A percentile compares a stretch with the other conserved stretches of the same genome.
Conservation (phyloP, 2,113 vertebrate genomes). For the Agelaius phoeniceus region DNA sequence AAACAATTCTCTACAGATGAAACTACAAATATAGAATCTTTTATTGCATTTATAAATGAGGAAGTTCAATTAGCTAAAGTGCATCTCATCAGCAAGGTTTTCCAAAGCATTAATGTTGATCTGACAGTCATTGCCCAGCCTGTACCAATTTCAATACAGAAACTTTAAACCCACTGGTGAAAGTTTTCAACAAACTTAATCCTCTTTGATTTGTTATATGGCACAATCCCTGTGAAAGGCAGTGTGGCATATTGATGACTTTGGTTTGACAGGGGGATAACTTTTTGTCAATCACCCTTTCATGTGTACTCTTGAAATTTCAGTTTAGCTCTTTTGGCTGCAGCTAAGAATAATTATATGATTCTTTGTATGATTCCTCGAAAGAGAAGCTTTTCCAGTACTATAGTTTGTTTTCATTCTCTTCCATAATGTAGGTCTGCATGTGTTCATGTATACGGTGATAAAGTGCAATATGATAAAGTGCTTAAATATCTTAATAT, state of each 20-base stretch:
- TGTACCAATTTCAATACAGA: neutral
- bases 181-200: neutral
- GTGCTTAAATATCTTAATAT: neutral
- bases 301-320: neutral
- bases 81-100: neutral
- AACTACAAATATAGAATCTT: neutral
- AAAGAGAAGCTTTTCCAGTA: neutral
- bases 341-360: neutral
- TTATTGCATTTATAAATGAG: neutral
- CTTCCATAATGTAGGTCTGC: neutral
- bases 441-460: neutral
- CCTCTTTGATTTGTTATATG: neutral
- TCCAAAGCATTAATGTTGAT: neutral
- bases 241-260: neutral
- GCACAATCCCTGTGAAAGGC: neutral
- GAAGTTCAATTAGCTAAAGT: neutral
- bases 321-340: neutral
- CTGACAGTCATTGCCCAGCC: neutral
- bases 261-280: neutral
- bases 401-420: neutral
- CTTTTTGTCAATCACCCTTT: neutral
- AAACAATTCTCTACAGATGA: neutral
- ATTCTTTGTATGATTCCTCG: neutral
- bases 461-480: neutral
- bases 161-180: neutral